phyloP scores from a whole-genome alignment of 2,113 vertebrate genomes.

The Crotalus viridis region DNA sequence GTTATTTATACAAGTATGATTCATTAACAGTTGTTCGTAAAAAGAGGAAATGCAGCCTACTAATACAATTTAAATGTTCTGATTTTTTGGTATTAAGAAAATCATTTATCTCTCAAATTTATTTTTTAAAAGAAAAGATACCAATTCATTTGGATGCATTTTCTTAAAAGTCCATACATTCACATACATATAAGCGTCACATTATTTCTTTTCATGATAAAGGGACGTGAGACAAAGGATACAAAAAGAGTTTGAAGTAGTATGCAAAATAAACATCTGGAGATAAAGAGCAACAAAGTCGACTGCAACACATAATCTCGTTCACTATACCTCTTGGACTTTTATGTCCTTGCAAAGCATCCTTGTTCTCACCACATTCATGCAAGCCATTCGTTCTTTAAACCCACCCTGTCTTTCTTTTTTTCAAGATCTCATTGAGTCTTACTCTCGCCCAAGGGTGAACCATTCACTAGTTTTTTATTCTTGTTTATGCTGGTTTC shows the following conservation, averaged over 20 bases:
- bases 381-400: not conserved
- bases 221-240: not conserved
- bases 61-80: constrained; percentile 61
- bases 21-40: constrained; percentile 69
- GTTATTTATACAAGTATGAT: constrained; percentile 75
- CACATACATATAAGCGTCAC: not conserved
- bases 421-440: not conserved
- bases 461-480: not conserved
- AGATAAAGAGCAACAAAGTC: not conserved
- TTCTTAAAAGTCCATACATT: not conserved
- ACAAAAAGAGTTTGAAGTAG: not conserved
- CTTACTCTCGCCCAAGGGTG: not conserved
- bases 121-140: constrained; percentile 45
- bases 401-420: not conserved
- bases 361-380: not conserved
- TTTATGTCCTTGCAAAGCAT: not conserved
- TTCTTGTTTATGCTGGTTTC: not conserved
- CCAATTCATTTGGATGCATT: constrained; percentile 53
- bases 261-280: not conserved
- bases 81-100: constrained; percentile 55
- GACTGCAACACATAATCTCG: not conserved
- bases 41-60: constrained; percentile 61
- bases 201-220: not conserved
- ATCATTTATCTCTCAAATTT: constrained; percentile 40
- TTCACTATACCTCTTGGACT: not conserved